A percentile compares a stretch with the other conserved stretches of the same genome.
Conservation (phyloP, 2,888 invertebrate species). For the Dinocampus coccinellae region DNA sequence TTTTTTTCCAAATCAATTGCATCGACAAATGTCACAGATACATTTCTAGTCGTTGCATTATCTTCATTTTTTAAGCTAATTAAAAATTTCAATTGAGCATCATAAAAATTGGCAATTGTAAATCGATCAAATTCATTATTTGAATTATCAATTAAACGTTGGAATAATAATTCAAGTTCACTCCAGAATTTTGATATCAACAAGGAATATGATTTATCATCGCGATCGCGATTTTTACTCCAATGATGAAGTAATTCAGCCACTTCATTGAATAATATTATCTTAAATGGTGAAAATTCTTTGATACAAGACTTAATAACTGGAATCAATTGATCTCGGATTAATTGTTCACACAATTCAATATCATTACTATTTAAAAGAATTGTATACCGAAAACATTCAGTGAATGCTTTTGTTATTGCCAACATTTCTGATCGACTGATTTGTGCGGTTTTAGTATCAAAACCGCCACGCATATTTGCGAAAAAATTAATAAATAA, state of each 20-base stretch:
- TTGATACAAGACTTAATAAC: constrained; percentile 70
- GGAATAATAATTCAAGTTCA: constrained; percentile 62
- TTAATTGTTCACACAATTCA: constrained; percentile 67
- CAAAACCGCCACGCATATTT: constrained; percentile 77
- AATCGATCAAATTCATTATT: constrained; percentile 43
- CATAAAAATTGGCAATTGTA: constrained; percentile 41
- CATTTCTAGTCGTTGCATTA: constrained; percentile 68
- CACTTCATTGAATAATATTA: constrained; percentile 71
- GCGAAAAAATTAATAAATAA: constrained; percentile 79
- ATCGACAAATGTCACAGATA: constrained; percentile 73
- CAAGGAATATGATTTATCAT: constrained; percentile 59
- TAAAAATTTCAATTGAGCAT: constrained; percentile 70
- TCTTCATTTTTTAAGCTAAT: constrained; percentile 68
- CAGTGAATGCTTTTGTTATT: constrained; percentile 78
- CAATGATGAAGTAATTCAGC: constrained; percentile 73
- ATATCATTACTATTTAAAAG: constrained; percentile 70
- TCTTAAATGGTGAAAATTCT: constrained; percentile 66
- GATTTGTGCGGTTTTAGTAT: constrained; percentile 72
- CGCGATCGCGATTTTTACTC: constrained; percentile 69
- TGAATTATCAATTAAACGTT: constrained; percentile 48
- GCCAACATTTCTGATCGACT: constrained; percentile 79
- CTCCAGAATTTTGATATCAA: constrained; percentile 68
- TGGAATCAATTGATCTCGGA: constrained; percentile 68
- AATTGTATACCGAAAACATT: constrained; percentile 79
- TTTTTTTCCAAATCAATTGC: constrained; percentile 48